Evolutionary conservation across 2,113 vertebrate genomes (phyloP).

Genomic region (Aplodontia rufa): DNA sequence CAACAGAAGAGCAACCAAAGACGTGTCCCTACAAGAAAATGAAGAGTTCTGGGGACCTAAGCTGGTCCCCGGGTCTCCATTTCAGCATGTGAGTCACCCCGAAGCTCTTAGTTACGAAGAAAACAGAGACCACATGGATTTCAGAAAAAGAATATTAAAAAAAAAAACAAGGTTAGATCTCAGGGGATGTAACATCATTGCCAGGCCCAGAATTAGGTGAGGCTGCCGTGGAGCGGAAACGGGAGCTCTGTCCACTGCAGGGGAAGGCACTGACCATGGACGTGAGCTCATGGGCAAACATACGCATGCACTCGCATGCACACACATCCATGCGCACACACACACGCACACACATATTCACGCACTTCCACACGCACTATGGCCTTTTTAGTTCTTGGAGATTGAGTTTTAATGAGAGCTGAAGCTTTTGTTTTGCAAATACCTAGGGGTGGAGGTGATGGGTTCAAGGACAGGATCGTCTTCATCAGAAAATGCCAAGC

Average conservation of each 20-base stretch:
- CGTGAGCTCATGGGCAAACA: neutral
- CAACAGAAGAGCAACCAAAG: neutral
- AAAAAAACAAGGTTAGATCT: neutral
- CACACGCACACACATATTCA: too few species aligned
- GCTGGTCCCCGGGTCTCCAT: neutral
- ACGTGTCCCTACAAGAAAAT: neutral
- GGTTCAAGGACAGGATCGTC: fast-evolving
- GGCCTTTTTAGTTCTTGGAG: neutral
- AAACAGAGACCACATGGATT: neutral
- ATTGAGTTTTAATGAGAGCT: neutral
- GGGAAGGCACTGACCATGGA: neutral
- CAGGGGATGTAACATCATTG: neutral
- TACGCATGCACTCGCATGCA: neutral
- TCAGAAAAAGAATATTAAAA: neutral
- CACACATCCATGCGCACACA: neutral
- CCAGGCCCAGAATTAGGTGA: neutral
- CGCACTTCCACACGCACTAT: neutral
- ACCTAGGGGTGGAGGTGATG: neutral
- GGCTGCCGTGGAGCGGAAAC: neutral
- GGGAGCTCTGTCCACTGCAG: neutral
- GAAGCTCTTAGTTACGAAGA: neutral
- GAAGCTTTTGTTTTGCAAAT: neutral
- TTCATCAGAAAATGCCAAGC: neutral
- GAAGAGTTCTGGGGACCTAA: neutral
- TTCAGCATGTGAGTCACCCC: neutral